phyloP scores from a whole-genome alignment of 2,888 invertebrate genomes.

The Julus scandinavius region DNA sequence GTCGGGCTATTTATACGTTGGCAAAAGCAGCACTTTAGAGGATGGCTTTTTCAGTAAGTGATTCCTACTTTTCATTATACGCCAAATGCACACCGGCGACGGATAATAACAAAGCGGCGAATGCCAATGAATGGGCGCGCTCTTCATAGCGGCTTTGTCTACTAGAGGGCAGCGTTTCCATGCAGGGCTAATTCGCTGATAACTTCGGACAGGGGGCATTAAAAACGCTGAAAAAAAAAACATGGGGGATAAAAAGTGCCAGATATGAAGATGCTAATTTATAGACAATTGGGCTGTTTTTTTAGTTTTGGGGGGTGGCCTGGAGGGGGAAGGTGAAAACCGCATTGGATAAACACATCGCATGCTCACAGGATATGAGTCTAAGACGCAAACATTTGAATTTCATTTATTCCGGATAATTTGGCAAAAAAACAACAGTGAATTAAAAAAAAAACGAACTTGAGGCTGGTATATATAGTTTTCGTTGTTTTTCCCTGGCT shows the following conservation, averaged over 20 bases:
- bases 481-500: neutral
- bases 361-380: neutral
- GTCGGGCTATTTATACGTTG: neutral
- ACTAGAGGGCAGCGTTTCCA: constrained; percentile 45
- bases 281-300: neutral
- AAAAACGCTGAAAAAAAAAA: neutral
- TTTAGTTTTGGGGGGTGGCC: neutral
- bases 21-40: neutral
- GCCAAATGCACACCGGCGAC: neutral
- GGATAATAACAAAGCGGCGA: constrained; percentile 49
- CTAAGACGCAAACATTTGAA: neutral
- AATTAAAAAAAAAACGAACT: too few relatives aligned
- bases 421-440: neutral
- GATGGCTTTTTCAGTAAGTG: constrained; percentile 18
- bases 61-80: constrained; percentile 10
- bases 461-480: neutral
- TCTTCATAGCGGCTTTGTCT: constrained; percentile 20
- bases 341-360: neutral
- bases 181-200: constrained; percentile 29
- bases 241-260: neutral
- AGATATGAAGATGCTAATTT: constrained; percentile 10
- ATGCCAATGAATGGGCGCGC: constrained; percentile 40
- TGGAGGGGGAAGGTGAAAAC: neutral
- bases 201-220: constrained; percentile 13
- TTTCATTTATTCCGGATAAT: neutral